Percentiles rank a stretch among this genome's conserved stretches.
Evolutionary conservation across 1,140 invertebrate species (phyloP).

Genomic region (Heliconius hermathena): DNA sequence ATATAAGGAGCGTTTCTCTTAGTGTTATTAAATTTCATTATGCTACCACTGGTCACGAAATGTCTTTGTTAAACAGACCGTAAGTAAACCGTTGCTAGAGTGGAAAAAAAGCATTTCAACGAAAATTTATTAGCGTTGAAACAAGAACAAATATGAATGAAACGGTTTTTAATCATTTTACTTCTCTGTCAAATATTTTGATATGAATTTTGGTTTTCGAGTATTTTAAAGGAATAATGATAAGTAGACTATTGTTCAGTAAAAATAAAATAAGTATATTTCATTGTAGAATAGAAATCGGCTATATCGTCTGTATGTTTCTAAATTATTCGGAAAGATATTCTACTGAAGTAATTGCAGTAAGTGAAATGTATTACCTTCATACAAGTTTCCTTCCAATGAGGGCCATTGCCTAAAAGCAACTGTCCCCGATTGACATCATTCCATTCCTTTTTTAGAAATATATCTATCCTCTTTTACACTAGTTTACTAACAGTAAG

Average conservation of each 20-base stretch:
- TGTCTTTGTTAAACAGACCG: conserved; percentile 67
- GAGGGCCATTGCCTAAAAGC: no score
- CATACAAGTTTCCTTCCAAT: no score
- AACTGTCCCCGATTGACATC: no score
- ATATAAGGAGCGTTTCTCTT: conserved; percentile 6
- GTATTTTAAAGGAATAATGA: neutral
- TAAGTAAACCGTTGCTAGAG: conserved; percentile 51
- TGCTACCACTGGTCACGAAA: conserved; percentile 53
- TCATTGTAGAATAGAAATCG: no score
- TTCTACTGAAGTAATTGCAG: no score
- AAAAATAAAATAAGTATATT: no score
- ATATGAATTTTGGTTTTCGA: neutral
- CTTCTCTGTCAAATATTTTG: neutral
- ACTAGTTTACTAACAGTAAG: no score
- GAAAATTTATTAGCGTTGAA: conserved; percentile 57
- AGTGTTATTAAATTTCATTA: conserved; percentile 59
- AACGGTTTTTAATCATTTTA: conserved; percentile 3
- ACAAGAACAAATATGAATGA: conserved; percentile 1
- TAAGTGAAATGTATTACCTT: no score
- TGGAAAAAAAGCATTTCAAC: conserved; percentile 42
- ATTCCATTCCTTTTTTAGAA: no score
- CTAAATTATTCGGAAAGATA: no score
- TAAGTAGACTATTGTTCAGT: neutral
- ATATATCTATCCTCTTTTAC: no score
- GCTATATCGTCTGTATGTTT: no score